A percentile compares a stretch with the other conserved stretches of the same genome.
Conservation (phyloP, 2,888 invertebrate species). For the Brenthis hecate region DNA sequence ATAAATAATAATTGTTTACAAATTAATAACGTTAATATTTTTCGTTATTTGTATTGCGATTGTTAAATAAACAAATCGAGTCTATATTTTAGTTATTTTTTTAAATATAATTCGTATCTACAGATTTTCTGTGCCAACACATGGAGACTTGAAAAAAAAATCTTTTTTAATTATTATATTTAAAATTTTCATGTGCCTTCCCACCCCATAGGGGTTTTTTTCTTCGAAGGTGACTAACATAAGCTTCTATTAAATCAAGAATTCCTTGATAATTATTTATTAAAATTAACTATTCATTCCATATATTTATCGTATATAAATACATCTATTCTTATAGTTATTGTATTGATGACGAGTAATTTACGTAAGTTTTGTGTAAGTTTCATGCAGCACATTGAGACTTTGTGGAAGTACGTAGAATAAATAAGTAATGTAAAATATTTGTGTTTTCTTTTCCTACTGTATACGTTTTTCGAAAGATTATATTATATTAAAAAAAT, state of each 20-base stretch:
- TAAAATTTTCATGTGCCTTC: slow-evolving; percentile 55
- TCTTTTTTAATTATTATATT: slow-evolving; percentile 48
- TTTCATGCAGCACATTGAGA: slow-evolving; percentile 58
- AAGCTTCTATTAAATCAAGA: slow-evolving; percentile 49
- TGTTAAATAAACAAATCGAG: neutral
- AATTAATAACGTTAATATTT: too few relatives aligned
- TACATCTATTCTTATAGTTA: slow-evolving; percentile 61
- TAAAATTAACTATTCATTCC: slow-evolving; percentile 65
- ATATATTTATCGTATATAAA: slow-evolving; percentile 58
- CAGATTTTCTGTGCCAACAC: slow-evolving; percentile 46
- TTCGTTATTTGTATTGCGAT: too few relatives aligned
- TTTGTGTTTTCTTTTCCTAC: slow-evolving; percentile 34
- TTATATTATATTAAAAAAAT: too few relatives aligned
- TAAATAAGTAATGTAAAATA: slow-evolving; percentile 53
- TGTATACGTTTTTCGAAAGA: neutral
- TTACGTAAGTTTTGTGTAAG: slow-evolving; percentile 59
- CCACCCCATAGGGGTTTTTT: slow-evolving; percentile 50
- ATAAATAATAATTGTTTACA: too few relatives aligned
- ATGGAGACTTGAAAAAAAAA: slow-evolving; percentile 23
- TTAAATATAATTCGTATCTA: slow-evolving; percentile 14
- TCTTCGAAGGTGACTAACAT: slow-evolving; percentile 52
- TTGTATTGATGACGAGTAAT: slow-evolving; percentile 61
- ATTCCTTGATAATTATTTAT: slow-evolving; percentile 53
- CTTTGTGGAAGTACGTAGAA: slow-evolving; percentile 75
- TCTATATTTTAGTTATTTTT: slow-evolving; percentile 7